Percentiles rank a stretch among this genome's conserved stretches.
These are phyloP conservation scores for Strigamia transsilvanica DNA, from an alignment of 2,888 invertebrate genomes.

Conservation along the genomic window DNA sequence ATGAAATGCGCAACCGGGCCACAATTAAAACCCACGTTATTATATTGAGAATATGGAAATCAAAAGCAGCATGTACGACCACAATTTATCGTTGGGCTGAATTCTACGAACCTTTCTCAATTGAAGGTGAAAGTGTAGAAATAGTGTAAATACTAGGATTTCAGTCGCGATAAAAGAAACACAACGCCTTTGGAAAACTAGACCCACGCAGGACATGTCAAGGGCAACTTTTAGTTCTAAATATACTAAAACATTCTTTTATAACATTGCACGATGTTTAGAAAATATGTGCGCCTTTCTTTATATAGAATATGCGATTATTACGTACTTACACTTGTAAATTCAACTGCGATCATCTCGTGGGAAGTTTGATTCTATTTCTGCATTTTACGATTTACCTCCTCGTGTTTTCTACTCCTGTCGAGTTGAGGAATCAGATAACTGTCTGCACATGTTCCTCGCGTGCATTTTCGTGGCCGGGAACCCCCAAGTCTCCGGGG, in stretches of 20 bases:
- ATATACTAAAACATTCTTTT: neutral
- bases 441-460: constrained; percentile 35
- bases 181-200: neutral
- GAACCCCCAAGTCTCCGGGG: constrained; percentile 21
- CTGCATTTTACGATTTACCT: neutral
- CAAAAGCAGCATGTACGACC: neutral
- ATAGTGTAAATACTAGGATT: neutral
- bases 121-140: neutral
- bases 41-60: constrained; percentile 31
- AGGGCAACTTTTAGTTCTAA: neutral
- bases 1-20: constrained; percentile 16
- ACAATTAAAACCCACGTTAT: constrained; percentile 22
- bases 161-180: neutral
- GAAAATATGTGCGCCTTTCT: neutral
- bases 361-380: constrained; percentile 21
- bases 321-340: constrained; percentile 10
- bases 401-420: neutral
- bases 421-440: neutral
- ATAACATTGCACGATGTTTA: neutral
- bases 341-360: constrained; percentile 14
- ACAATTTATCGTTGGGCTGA: neutral
- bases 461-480: constrained; percentile 35
- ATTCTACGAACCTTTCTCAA: neutral
- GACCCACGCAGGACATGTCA: constrained; percentile 17
- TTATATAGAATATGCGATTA: neutral